Percentiles rank a stretch among this genome's conserved stretches.
Conservation (phyloP, 2,797 vertebrate genomes). For the Siniperca undulata region DNA sequence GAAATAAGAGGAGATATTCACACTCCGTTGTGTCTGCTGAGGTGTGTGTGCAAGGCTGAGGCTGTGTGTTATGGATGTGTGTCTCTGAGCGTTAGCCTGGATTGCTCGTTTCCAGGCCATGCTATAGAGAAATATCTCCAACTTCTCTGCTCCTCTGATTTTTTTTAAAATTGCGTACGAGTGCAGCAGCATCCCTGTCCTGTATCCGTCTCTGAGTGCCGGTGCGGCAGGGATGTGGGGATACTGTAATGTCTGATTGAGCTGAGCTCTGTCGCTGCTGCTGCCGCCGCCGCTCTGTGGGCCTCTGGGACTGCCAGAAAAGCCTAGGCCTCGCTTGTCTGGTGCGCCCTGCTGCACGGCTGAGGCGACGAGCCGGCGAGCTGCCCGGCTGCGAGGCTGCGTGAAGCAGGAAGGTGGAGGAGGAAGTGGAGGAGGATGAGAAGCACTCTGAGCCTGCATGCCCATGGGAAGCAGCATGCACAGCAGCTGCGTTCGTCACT, state of each 20-base stretch:
- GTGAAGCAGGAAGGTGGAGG: slow-evolving; percentile 77
- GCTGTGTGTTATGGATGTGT: slow-evolving; percentile 57
- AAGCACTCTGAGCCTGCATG: slow-evolving; percentile 80
- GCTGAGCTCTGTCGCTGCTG: slow-evolving; percentile 72
- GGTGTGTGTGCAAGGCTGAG: slow-evolving; percentile 61
- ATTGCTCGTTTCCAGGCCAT: slow-evolving; percentile 80
- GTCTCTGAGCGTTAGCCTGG: slow-evolving; percentile 73
- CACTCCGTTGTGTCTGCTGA: slow-evolving; percentile 70
- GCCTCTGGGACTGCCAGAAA: slow-evolving; percentile 83
- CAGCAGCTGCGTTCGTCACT: slow-evolving; percentile 75
- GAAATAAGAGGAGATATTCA: slow-evolving; percentile 65
- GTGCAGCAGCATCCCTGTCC: slow-evolving; percentile 64
- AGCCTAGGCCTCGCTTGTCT: slow-evolving; percentile 85
- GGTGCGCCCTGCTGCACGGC: slow-evolving; percentile 64
- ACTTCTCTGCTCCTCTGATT: slow-evolving; percentile 54
- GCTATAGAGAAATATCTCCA: slow-evolving; percentile 62
- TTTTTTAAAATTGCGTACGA: slow-evolving; percentile 55
- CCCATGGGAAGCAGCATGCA: slow-evolving; percentile 89
- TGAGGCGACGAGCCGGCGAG: slow-evolving; percentile 67
- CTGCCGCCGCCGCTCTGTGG: slow-evolving; percentile 67
- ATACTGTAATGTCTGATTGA: slow-evolving; percentile 83
- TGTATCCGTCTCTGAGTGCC: slow-evolving; percentile 58
- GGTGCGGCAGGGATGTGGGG: slow-evolving; percentile 71
- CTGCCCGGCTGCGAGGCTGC: slow-evolving; percentile 67
- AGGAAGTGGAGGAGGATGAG: slow-evolving; percentile 77